A percentile compares a stretch with the other conserved stretches of the same genome.
Evolutionary conservation across 2,888 invertebrate species (phyloP).

Genomic region (Lithophane leautieri): DNA sequence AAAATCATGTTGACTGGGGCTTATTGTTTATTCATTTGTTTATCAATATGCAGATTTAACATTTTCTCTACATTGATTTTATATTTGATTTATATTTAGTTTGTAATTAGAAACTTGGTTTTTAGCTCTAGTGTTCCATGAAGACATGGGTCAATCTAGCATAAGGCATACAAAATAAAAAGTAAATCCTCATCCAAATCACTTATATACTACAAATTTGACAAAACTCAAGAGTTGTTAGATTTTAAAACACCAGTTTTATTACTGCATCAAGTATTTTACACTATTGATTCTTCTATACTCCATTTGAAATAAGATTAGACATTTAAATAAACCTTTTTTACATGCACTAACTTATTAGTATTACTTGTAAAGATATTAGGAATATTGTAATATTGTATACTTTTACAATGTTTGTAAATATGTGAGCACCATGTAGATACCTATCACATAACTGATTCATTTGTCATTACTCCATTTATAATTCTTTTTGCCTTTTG

Average conservation of each 20-base stretch:
- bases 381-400: too few species aligned
- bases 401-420: too few species aligned
- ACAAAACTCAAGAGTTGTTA: too few species aligned
- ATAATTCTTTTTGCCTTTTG: too few species aligned
- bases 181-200: not conserved
- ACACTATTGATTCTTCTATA: not conserved
- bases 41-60: slow-evolving; percentile 8
- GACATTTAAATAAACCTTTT: too few species aligned
- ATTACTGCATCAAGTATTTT: not conserved
- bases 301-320: too few species aligned
- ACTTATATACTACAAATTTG: not conserved
- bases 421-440: too few species aligned
- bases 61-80: slow-evolving; percentile 4
- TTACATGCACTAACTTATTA: too few species aligned
- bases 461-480: too few species aligned
- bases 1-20: slow-evolving; percentile 11
- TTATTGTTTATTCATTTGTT: slow-evolving; percentile 33
- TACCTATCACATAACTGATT: too few species aligned
- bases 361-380: too few species aligned
- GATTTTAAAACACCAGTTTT: not conserved
- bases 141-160: not conserved
- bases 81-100: not conserved
- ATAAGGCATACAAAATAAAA: not conserved
- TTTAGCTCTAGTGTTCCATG: not conserved
- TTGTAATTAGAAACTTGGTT: not conserved